Evolutionary conservation across 64 coral and sea anemone genomes (phyloP), one percentile per base, ranked within the genome.

Genomic region (Montipora efflorescens): DNA sequence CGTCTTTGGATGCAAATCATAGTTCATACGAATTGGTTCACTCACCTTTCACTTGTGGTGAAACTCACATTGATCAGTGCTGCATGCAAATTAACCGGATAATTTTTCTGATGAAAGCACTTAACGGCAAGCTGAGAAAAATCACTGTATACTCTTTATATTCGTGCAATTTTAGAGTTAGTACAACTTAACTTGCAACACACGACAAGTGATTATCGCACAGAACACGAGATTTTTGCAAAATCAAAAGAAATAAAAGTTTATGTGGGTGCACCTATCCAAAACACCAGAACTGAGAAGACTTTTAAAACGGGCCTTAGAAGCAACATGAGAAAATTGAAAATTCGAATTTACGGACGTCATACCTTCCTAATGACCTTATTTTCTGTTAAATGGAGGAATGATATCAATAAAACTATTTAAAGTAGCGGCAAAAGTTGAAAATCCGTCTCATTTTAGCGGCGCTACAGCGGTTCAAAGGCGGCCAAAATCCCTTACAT

Each of bases 1-100:
- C 11, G 59, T 64, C 67, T 71, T 71, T 71, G 67, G 67, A 71
- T 71, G 67, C 67, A 71, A 71, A 71, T 71, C 67, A 71, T 71
- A 71, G 14, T 71, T 71, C 67, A 71, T 71, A 71, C 67, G 14
- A 22, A 71, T 71, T 71, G 3, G 67, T 71, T 71, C 8, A 11
- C 67, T 71, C 67, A 1, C 67, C 67, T 71, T 71, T 71, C 67
- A 22, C 67, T 71, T 71, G 67, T 71, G 67, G 7, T 71, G 67
- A 71, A 71, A 71, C 67, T 71, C 67, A 71, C 67, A 71, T 64
- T 64, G 67, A 71, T 36, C 28, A 36, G 28, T 71, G 20, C 67
- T 71, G 67, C 67, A 0, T 71, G 67, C 67, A 71, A 71, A 71
- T 71, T 71, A 19, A 71, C 67, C 2, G 28, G 67, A 71, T 71